Conservation (phyloP, 2,888 invertebrate genomes). For the Celastrina argiolus region DNA sequence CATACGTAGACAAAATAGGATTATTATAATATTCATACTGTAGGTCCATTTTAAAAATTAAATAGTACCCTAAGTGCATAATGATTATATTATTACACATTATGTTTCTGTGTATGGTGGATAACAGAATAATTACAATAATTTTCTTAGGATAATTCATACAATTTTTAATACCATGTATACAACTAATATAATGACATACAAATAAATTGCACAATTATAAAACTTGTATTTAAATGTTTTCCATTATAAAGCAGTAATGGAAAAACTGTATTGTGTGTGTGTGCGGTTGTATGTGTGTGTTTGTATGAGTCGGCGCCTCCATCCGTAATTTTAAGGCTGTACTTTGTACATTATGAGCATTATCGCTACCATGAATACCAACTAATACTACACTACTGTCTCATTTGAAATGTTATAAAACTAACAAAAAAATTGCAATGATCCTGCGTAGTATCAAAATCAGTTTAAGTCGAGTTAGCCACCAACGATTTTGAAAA, state of each 20-base stretch:
- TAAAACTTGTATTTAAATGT: conserved; percentile 23
- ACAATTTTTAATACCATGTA: conserved; percentile 10
- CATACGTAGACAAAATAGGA: no score
- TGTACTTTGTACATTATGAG: conserved; percentile 56
- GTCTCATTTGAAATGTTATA: no score
- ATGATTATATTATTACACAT: not conserved
- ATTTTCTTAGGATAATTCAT: not conserved
- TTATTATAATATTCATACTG: no score
- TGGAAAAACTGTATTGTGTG: conserved; percentile 19
- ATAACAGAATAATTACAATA: not conserved
- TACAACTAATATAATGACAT: not conserved
- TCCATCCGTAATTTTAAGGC: conserved; percentile 60
- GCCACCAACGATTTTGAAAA: no score
- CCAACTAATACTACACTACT: no score
- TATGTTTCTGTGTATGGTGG: conserved; percentile 1
- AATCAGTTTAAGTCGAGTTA: no score
- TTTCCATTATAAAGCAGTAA: conserved; percentile 6
- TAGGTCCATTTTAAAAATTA: no score
- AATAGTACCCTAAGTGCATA: not conserved
- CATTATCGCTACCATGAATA: no score
- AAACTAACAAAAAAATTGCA: no score
- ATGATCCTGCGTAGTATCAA: no score
- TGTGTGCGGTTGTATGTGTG: not conserved
- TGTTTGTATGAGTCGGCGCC: conserved; percentile 27
- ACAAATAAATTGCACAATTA: conserved; percentile 19